These are phyloP conservation scores for Dicranocentrus wangi DNA, from an alignment of 2,888 invertebrate species.

Conservation along the genomic window DNA sequence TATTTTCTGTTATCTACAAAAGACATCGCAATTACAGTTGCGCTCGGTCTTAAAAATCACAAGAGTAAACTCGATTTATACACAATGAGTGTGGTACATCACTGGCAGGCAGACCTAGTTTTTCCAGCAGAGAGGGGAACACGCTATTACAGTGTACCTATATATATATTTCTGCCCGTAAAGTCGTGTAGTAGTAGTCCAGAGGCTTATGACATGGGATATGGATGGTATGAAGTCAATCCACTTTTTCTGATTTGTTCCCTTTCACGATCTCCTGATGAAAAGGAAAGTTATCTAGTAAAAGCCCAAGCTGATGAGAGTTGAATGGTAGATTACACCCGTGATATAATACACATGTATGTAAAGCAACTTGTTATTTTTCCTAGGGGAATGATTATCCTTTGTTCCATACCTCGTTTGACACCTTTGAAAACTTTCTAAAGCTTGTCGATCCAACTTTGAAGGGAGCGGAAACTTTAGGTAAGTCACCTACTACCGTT, in stretches of 20 bases:
- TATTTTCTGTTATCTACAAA: too few species aligned
- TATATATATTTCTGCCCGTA: too few species aligned
- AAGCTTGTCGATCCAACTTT: constrained; percentile 71
- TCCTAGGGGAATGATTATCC: constrained; percentile 72
- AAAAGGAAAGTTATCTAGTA: not conserved
- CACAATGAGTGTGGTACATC: too few species aligned
- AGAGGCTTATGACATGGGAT: too few species aligned
- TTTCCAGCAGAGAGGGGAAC: too few species aligned
- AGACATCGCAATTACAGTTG: too few species aligned
- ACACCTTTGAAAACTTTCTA: constrained; percentile 72
- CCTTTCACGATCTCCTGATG: not conserved
- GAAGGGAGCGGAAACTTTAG: constrained; percentile 71
- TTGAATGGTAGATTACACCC: constrained; percentile 41
- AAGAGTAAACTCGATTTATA: too few species aligned
- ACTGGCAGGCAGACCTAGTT: too few species aligned
- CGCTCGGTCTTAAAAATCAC: too few species aligned
- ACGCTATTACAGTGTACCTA: too few species aligned
- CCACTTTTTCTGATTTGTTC: constrained; percentile 4
- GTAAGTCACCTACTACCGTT: constrained; percentile 60
- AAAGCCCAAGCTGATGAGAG: constrained; percentile 30
- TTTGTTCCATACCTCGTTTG: constrained; percentile 71
- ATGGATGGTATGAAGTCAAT: too few species aligned
- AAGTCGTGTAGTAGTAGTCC: too few species aligned
- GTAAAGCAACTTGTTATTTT: constrained; percentile 60
- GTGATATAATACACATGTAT: constrained; percentile 13